Percentiles rank a stretch among this genome's conserved stretches.
These are phyloP conservation scores for Epinephelus awoara DNA, from an alignment of 2,797 vertebrate species.

Conservation along the genomic window DNA sequence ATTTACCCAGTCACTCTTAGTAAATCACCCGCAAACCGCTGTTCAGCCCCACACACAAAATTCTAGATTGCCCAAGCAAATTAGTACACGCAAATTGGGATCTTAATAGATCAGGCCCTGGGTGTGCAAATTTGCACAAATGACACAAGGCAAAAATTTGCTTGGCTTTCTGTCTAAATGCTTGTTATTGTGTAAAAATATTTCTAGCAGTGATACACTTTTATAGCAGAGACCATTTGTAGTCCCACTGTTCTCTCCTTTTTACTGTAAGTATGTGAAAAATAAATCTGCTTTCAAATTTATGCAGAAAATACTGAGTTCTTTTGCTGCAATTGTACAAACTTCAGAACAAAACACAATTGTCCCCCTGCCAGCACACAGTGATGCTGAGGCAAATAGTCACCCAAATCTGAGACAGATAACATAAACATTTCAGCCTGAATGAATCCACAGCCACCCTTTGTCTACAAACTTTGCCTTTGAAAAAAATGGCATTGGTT, in stretches of 20 bases:
- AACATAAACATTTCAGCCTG: conserved; percentile 59
- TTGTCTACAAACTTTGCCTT: conserved; percentile 61
- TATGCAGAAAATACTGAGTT: background rate
- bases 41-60: too few species aligned
- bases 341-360: conserved; percentile 3
- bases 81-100: too few species aligned
- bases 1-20: too few species aligned
- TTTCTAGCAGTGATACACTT: conserved; percentile 9
- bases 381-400: conserved; percentile 5
- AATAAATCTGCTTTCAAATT: background rate
- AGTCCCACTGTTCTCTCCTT: background rate
- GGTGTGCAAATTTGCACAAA: background rate
- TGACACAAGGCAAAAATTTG: background rate
- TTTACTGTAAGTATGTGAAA: background rate
- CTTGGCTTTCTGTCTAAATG: background rate
- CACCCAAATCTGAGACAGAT: conserved; percentile 29
- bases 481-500: conserved; percentile 67
- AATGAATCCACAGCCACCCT: conserved; percentile 53
- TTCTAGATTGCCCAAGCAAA: too few species aligned
- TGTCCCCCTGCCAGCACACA: conserved; percentile 15
- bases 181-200: conserved; percentile 42
- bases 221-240: background rate
- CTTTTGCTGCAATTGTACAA: background rate
- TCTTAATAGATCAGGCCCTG: too few species aligned
- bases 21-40: too few species aligned